These are phyloP conservation scores for Cosmopolites sordidus DNA, from an alignment of 2,888 invertebrate genomes.

Conservation along the genomic window DNA sequence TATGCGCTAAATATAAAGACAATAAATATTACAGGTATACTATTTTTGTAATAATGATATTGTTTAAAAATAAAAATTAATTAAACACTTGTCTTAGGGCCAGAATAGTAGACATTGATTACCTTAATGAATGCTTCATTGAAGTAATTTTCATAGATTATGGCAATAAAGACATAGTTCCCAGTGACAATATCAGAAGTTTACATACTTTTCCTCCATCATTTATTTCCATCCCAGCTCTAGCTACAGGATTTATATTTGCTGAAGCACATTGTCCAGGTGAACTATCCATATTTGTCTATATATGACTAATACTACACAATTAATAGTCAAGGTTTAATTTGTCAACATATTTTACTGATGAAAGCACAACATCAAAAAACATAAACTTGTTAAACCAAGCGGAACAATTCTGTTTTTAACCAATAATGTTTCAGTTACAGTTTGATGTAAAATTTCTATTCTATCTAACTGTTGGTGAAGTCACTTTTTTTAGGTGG, in stretches of 20 bases:
- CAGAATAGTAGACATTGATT: constrained; percentile 53
- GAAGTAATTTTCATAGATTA: constrained; percentile 67
- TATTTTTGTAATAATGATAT: background rate
- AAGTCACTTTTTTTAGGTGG: constrained; percentile 38
- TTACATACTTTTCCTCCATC: constrained; percentile 53
- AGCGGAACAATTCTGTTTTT: background rate
- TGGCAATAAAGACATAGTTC: constrained; percentile 61
- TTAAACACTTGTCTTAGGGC: constrained; percentile 48
- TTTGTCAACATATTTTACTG: background rate
- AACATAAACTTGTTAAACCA: background rate
- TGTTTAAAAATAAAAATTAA: background rate
- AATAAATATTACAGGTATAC: constrained; percentile 54
- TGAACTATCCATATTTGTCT: background rate
- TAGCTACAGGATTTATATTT: constrained; percentile 59
- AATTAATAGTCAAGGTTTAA: background rate
- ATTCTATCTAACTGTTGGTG: background rate
- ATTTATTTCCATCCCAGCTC: constrained; percentile 50
- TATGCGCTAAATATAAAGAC: constrained; percentile 63
- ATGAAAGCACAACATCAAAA: background rate
- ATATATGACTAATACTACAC: background rate
- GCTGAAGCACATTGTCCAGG: constrained; percentile 50
- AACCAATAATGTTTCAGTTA: background rate
- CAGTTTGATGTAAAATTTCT: background rate
- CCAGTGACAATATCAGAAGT: constrained; percentile 56
- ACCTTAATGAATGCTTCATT: constrained; percentile 53